A percentile compares a stretch with the other conserved stretches of the same genome.
These are phyloP conservation scores for Plebejus argus DNA, from an alignment of 2,888 invertebrate genomes.

Conservation along the genomic window DNA sequence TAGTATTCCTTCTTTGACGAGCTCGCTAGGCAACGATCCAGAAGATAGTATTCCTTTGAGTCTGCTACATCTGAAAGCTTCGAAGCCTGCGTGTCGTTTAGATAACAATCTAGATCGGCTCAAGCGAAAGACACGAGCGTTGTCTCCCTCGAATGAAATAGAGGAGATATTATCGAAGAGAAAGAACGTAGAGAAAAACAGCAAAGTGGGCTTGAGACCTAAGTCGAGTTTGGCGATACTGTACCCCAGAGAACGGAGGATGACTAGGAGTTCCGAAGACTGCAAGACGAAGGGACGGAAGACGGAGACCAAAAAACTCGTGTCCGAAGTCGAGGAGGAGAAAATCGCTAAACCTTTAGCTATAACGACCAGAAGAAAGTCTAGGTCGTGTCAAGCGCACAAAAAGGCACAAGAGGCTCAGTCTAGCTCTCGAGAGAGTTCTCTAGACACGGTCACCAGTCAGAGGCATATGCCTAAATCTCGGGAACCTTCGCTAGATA, in stretches of 20 bases:
- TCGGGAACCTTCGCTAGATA: constrained; percentile 70
- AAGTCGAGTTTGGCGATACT: constrained; percentile 73
- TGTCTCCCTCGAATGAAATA: constrained; percentile 82
- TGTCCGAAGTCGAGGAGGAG: constrained; percentile 46
- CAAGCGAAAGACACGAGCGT: constrained; percentile 80
- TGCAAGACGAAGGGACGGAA: constrained; percentile 58
- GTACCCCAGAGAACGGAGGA: constrained; percentile 67
- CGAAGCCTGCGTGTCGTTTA: constrained; percentile 57
- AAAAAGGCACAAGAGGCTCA: constrained; percentile 65
- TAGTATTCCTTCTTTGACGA: constrained; percentile 77
- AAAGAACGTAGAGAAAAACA: constrained; percentile 62
- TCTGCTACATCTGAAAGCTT: constrained; percentile 69
- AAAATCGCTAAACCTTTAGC: constrained; percentile 57
- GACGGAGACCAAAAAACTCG: constrained; percentile 53
- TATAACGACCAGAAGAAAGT: constrained; percentile 66
- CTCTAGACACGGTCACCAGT: constrained; percentile 67
- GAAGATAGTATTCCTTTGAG: constrained; percentile 82
- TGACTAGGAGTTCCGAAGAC: constrained; percentile 70
- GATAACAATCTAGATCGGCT: constrained; percentile 67
- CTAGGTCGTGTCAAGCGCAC: constrained; percentile 64
- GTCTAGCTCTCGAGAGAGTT: constrained; percentile 74
- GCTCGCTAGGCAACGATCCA: constrained; percentile 76
- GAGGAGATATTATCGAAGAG: constrained; percentile 77
- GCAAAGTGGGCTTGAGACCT: constrained; percentile 63
- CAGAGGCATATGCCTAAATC: constrained; percentile 63